Conservation (phyloP, 2,113 vertebrate genomes). For the Deroptyus accipitrinus region DNA sequence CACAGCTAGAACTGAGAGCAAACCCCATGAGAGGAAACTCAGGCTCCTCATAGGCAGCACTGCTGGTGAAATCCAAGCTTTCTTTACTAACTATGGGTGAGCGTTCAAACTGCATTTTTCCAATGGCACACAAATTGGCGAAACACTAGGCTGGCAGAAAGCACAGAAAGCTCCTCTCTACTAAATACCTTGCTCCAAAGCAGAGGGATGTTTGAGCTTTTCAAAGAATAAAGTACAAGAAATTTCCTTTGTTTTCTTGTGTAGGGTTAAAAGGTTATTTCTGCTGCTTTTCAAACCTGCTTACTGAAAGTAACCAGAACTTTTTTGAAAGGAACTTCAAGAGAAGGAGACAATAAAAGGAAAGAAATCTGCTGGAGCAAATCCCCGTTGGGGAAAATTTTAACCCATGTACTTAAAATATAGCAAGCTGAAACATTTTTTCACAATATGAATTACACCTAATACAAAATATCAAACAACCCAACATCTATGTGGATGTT, state of each 20-base stretch:
- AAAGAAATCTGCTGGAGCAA: slow-evolving; percentile 1
- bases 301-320: slow-evolving; percentile 14
- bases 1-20: neutral
- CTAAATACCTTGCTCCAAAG: neutral
- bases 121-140: neutral
- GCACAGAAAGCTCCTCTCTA: neutral
- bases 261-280: slow-evolving; percentile 16
- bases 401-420: neutral
- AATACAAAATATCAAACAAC: neutral
- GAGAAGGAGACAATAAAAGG: neutral
- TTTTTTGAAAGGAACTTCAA: slow-evolving; percentile 18
- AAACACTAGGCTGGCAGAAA: neutral
- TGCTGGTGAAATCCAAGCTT: neutral
- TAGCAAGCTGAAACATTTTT: neutral
- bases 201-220: neutral
- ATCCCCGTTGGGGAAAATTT: neutral
- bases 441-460: neutral
- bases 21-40: rapidly evolving
- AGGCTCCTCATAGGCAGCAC: rapidly evolving
- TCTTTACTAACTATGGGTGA: rapidly evolving
- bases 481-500: neutral
- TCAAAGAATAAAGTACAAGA: slow-evolving; percentile 36
- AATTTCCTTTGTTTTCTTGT: slow-evolving; percentile 37
- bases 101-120: neutral
- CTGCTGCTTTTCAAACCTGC: slow-evolving; percentile 9